A percentile compares a stretch with the other conserved stretches of the same genome.
phyloP scores from a whole-genome alignment of 2,888 invertebrate species.

The Tiliacea aurago region DNA sequence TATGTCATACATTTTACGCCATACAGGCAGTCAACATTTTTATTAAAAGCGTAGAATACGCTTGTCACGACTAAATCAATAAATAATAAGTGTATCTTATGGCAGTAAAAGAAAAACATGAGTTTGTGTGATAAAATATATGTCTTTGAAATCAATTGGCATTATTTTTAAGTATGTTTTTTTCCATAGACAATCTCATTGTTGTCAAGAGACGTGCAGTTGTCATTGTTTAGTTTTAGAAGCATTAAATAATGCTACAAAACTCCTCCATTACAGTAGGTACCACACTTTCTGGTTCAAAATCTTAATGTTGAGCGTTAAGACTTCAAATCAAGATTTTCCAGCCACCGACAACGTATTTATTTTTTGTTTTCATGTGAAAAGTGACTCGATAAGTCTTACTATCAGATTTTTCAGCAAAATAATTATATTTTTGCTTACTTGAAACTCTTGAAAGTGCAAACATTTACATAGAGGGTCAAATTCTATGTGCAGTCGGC shows the following conservation, averaged over 20 bases:
- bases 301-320: slow-evolving; percentile 13
- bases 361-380: not conserved
- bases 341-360: not conserved
- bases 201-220: not conserved
- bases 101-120: slow-evolving; percentile 1
- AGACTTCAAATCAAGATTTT: not conserved
- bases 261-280: slow-evolving; percentile 14
- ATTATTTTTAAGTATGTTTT: not conserved
- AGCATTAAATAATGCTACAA: slow-evolving; percentile 18
- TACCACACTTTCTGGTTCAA: slow-evolving; percentile 2
- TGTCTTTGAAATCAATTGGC: slow-evolving; percentile 11
- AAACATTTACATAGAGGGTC: not conserved
- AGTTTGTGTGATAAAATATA: not conserved
- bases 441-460: slow-evolving; percentile 18
- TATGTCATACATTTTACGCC: not conserved
- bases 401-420: slow-evolving; percentile 13
- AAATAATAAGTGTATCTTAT: not conserved
- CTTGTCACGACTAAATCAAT: not conserved
- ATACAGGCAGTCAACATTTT: slow-evolving; percentile 15
- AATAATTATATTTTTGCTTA: slow-evolving; percentile 6
- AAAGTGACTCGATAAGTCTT: not conserved
- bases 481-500: slow-evolving; percentile 5
- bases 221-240: slow-evolving; percentile 23
- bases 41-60: not conserved
- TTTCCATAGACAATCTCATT: not conserved